Evolutionary conservation across 2,888 invertebrate species (phyloP).

Genomic region (Ochropleura leucogaster): DNA sequence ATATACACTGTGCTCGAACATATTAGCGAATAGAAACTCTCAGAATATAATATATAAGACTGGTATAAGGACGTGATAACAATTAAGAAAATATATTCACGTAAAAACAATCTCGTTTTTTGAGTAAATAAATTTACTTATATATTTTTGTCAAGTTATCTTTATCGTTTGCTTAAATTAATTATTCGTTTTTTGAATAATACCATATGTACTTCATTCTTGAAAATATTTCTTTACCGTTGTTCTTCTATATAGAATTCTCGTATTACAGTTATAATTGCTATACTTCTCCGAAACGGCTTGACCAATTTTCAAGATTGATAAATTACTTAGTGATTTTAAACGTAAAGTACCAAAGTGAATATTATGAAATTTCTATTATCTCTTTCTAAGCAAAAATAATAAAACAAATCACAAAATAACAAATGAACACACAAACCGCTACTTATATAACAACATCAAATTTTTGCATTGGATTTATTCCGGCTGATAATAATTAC

Average conservation of each 20-base stretch:
- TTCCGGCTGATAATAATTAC: conserved; percentile 1
- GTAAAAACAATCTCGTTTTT: conserved; percentile 1
- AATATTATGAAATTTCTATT: too few species aligned
- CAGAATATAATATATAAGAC: conserved; percentile 19
- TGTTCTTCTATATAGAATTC: too few species aligned
- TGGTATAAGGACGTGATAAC: conserved; percentile 28
- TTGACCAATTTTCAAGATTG: too few species aligned
- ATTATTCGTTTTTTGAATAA: neutral
- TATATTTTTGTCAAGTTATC: neutral
- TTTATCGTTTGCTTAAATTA: neutral
- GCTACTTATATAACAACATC: neutral
- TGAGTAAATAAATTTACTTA: neutral
- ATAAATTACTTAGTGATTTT: too few species aligned
- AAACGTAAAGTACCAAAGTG: too few species aligned
- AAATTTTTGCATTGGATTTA: neutral
- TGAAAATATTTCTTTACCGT: too few species aligned
- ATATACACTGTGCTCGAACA: conserved; percentile 6
- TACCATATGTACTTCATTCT: neutral
- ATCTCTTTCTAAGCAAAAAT: neutral
- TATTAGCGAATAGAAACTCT: conserved; percentile 21
- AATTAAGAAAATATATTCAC: conserved; percentile 30
- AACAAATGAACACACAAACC: neutral
- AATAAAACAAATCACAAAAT: conserved; percentile 1
- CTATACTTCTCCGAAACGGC: too few species aligned
- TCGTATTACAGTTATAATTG: too few species aligned